Conservation (phyloP, 2,113 vertebrate genomes). For the Cyprinodon variegatus region DNA sequence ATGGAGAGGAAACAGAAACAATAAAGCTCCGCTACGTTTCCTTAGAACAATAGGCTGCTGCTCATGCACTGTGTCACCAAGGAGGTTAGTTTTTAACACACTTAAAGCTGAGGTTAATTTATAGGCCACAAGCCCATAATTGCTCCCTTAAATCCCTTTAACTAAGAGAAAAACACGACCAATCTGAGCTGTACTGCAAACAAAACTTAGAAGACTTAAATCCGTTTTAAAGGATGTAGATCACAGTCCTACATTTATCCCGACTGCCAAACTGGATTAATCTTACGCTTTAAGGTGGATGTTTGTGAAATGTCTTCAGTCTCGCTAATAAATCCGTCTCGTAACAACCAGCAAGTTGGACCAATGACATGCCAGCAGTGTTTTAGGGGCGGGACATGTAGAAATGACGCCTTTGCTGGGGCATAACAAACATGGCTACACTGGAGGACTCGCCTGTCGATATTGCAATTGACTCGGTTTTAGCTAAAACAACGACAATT, state of each 20-base stretch:
- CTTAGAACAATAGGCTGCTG: neutral
- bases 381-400: too few relatives aligned
- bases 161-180: neutral
- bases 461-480: too few relatives aligned
- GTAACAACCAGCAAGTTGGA: too few relatives aligned
- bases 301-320: too few relatives aligned
- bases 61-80: neutral
- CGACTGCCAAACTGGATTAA: neutral
- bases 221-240: neutral
- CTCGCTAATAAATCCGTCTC: too few relatives aligned
- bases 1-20: neutral
- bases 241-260: neutral
- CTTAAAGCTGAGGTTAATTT: neutral
- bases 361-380: too few relatives aligned
- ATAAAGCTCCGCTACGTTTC: neutral
- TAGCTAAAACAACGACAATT: too few relatives aligned
- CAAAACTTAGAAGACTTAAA: neutral
- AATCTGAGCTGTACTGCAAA: neutral
- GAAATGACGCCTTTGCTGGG: too few relatives aligned
- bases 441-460: too few relatives aligned
- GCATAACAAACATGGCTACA: too few relatives aligned
- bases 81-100: neutral
- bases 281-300: too few relatives aligned
- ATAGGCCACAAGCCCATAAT: slow-evolving; percentile 7
- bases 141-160: neutral